phyloP scores from a whole-genome alignment of 2,797 vertebrate genomes.

The Poeciliopsis turneri region DNA sequence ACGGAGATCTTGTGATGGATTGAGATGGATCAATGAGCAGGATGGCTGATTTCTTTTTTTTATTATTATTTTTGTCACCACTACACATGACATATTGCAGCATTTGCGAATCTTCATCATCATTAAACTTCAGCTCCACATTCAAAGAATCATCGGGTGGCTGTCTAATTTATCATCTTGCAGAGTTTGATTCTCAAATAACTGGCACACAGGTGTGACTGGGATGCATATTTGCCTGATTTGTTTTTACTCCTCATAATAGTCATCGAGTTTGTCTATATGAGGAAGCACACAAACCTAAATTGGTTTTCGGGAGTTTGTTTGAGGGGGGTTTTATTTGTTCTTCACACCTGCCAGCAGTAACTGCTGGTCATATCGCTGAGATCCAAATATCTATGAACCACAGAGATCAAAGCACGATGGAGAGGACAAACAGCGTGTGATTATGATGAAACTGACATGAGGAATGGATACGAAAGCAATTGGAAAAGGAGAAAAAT shows the following conservation, averaged over 20 bases:
- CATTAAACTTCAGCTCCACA: conserved; percentile 66
- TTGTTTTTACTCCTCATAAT: conserved; percentile 65
- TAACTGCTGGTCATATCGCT: conserved; percentile 67
- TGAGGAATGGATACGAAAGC: conserved; percentile 36
- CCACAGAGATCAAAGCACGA: conserved; percentile 67
- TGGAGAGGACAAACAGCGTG: conserved; percentile 65
- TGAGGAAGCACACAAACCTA: conserved; percentile 69
- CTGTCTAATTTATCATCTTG: conserved; percentile 63
- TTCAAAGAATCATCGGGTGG: conserved; percentile 50
- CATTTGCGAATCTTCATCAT: conserved; percentile 63
- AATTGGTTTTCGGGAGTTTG: conserved; percentile 76
- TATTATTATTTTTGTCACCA: conserved; percentile 38
- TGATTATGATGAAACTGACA: conserved; percentile 48
- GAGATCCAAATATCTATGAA: conserved; percentile 68
- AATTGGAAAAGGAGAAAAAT: conserved; percentile 23
- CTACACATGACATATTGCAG: conserved; percentile 55
- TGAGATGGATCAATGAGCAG: conserved; percentile 70
- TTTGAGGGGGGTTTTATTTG: conserved; percentile 70
- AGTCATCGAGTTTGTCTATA: conserved; percentile 70
- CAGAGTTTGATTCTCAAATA: conserved; percentile 47
- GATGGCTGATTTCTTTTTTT: conserved; percentile 54
- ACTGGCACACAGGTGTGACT: conserved; percentile 63
- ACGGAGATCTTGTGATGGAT: conserved; percentile 47
- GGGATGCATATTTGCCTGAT: conserved; percentile 64
- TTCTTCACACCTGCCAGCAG: conserved; percentile 67